Evolutionary conservation across 2,797 vertebrate species (phyloP).

Genomic region (Triplophysa yarkandensis): DNA sequence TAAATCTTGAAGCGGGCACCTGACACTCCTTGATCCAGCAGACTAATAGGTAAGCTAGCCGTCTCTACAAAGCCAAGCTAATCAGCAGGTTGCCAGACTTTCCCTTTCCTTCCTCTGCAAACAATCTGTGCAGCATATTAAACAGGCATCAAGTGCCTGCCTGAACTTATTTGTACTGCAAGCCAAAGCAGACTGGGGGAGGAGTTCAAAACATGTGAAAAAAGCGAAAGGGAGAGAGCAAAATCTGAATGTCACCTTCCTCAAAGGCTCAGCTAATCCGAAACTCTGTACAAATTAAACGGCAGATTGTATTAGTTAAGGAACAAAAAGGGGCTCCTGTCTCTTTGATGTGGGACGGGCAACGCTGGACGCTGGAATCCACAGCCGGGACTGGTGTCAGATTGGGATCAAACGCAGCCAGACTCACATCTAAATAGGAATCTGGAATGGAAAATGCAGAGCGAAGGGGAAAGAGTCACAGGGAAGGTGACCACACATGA

Average conservation of each 20-base stretch:
- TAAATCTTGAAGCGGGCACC: conserved; percentile 37
- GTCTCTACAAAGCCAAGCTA: conserved; percentile 36
- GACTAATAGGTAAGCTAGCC: conserved; percentile 46
- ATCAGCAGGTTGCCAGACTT: conserved; percentile 32
- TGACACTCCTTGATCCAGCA: conserved; percentile 38
- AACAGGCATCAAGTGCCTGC: conserved; percentile 31
- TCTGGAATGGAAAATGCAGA: conserved; percentile 5
- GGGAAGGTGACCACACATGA: conserved; percentile 53
- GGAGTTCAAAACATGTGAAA: conserved; percentile 15
- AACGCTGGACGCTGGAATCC: conserved; percentile 32
- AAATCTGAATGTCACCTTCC: conserved; percentile 43
- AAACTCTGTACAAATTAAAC: conserved; percentile 41
- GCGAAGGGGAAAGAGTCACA: neutral
- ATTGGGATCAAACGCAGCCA: conserved; percentile 36
- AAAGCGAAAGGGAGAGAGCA: neutral
- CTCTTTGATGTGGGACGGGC: conserved; percentile 41
- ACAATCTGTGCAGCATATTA: conserved; percentile 38
- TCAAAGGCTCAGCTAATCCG: conserved; percentile 36
- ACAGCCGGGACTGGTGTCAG: conserved; percentile 25
- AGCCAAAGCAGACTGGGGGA: neutral
- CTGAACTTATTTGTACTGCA: conserved; percentile 34
- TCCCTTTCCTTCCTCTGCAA: conserved; percentile 6
- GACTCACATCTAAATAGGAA: conserved; percentile 32
- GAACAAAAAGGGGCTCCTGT: conserved; percentile 36
- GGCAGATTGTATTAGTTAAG: conserved; percentile 42